A percentile compares a stretch with the other conserved stretches of the same genome.
phyloP scores from a whole-genome alignment of 2,888 invertebrate genomes.

The Alitta virens region DNA sequence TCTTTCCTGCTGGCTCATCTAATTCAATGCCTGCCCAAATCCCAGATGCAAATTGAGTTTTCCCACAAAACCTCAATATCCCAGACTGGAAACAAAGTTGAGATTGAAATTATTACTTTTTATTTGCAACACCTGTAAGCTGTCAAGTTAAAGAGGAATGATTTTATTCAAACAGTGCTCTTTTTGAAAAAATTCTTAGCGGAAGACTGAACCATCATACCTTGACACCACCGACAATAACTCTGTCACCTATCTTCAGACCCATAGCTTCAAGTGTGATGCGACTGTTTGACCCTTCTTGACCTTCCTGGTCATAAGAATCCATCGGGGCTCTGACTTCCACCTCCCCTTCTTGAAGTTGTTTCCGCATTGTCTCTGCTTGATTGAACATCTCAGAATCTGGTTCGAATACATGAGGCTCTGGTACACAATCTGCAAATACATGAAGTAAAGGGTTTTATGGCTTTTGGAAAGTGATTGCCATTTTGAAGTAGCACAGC shows the following conservation, averaged over 20 bases:
- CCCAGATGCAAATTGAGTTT: slow-evolving; percentile 60
- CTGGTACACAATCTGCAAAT: slow-evolving; percentile 57
- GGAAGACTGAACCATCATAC: slow-evolving; percentile 27
- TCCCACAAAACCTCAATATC: slow-evolving; percentile 57
- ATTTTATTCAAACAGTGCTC: too few species aligned
- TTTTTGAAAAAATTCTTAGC: too few species aligned
- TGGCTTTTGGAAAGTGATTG: too few species aligned
- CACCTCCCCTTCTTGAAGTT: slow-evolving; percentile 48
- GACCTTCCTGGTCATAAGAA: not conserved
- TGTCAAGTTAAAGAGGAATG: too few species aligned
- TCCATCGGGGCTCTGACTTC: slow-evolving; percentile 18
- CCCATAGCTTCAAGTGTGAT: slow-evolving; percentile 57
- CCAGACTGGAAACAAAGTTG: slow-evolving; percentile 41
- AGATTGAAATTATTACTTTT: too few species aligned
- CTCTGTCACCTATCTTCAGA: slow-evolving; percentile 57
- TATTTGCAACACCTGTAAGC: too few species aligned
- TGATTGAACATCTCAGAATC: slow-evolving; percentile 55
- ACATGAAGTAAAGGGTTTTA: too few species aligned
- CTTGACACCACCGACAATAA: slow-evolving; percentile 55
- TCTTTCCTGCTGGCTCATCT: slow-evolving; percentile 59
- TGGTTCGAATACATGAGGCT: slow-evolving; percentile 49
- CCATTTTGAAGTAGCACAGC: too few species aligned
- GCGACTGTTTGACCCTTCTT: slow-evolving; percentile 27
- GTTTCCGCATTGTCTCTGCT: slow-evolving; percentile 49
- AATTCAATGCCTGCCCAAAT: slow-evolving; percentile 62